phyloP scores from a whole-genome alignment of 2,888 invertebrate genomes.

The Anarsia innoxiella region DNA sequence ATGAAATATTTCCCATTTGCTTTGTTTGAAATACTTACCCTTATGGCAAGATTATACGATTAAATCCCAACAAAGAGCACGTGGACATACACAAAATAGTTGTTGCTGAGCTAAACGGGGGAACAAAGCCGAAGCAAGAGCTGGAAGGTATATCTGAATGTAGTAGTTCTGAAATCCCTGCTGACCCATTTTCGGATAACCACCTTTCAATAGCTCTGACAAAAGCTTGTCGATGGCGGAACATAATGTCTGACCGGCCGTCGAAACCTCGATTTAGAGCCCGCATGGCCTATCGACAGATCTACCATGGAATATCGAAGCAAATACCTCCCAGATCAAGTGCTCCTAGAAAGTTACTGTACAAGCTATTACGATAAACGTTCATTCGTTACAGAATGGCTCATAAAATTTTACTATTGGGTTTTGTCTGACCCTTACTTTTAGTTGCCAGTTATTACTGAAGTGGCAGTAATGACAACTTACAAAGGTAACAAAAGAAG shows the following conservation, averaged over 20 bases:
- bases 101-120: constrained; percentile 36
- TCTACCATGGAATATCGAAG: constrained; percentile 31
- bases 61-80: constrained; percentile 24
- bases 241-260: constrained; percentile 53
- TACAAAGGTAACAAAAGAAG: constrained; percentile 8
- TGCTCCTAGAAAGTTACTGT: constrained; percentile 27
- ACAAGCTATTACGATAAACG: constrained; percentile 36
- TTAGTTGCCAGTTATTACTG: constrained; percentile 6
- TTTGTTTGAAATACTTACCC: constrained; percentile 12
- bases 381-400: constrained; percentile 27
- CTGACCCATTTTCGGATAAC: constrained; percentile 62
- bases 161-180: constrained; percentile 46
- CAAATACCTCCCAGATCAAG: constrained; percentile 15
- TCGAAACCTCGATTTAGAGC: constrained; percentile 57
- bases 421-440: constrained; percentile 6
- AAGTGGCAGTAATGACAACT: constrained; percentile 6
- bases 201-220: constrained; percentile 61
- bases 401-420: constrained; percentile 33
- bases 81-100: constrained; percentile 33
- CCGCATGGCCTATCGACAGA: constrained; percentile 54
- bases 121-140: constrained; percentile 39
- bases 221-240: constrained; percentile 64
- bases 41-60: constrained; percentile 20
- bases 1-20: constrained; percentile 8
- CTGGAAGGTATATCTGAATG: constrained; percentile 36